phyloP scores from a whole-genome alignment of 2,888 invertebrate genomes.

The Alloplasta piceator region DNA sequence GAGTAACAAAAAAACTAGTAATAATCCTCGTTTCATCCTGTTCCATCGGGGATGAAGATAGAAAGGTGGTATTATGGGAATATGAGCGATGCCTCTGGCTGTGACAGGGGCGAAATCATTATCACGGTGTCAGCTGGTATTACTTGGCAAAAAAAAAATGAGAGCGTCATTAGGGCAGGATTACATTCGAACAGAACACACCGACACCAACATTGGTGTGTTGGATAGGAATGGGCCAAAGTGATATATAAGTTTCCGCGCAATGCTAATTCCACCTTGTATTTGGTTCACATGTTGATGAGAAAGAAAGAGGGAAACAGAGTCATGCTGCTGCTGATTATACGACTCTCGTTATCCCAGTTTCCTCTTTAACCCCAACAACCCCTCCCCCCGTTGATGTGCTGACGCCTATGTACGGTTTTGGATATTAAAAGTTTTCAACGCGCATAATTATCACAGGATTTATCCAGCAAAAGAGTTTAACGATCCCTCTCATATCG shows the following conservation, averaged over 20 bases:
- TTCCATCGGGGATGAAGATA: background rate
- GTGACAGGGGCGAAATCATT: constrained; percentile 61
- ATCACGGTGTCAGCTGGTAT: constrained; percentile 71
- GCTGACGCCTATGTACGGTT: too few species aligned
- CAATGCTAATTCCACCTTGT: too few species aligned
- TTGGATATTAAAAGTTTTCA: too few species aligned
- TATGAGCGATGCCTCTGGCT: constrained; percentile 25
- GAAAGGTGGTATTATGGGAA: constrained; percentile 20
- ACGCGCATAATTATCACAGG: too few species aligned
- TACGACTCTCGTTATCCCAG: constrained; percentile 37
- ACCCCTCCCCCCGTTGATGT: too few species aligned
- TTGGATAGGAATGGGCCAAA: too few species aligned
- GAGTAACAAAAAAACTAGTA: constrained; percentile 32
- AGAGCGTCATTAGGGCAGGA: constrained; percentile 75
- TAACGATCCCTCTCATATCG: too few species aligned
- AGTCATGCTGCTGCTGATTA: constrained; percentile 43
- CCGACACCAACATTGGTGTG: too few species aligned
- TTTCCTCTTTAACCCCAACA: too few species aligned
- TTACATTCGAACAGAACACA: constrained; percentile 66
- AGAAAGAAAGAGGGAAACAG: constrained; percentile 3
- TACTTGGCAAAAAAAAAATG: constrained; percentile 70
- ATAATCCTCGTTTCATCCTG: constrained; percentile 42
- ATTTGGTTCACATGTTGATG: too few species aligned
- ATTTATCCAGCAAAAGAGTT: too few species aligned
- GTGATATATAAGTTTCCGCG: too few species aligned